Conservation (phyloP, 2,888 invertebrate genomes). For the Tiliacea aurago region DNA sequence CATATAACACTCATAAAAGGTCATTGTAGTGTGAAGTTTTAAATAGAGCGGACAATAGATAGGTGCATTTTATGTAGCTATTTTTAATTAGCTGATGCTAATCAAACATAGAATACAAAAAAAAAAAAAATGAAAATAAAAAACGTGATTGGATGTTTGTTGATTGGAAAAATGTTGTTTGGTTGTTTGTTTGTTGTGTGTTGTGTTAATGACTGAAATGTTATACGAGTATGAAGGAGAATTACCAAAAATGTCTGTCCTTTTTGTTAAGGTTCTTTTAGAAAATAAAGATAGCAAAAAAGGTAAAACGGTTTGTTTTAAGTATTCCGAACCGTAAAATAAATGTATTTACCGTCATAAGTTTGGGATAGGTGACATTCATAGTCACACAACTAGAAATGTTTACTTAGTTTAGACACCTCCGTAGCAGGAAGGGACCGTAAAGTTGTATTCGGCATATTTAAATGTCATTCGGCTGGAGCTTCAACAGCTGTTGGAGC, state of each 20-base stretch:
- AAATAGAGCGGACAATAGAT: slow-evolving; percentile 21
- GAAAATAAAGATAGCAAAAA: slow-evolving; percentile 8
- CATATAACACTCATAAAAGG: slow-evolving; percentile 24
- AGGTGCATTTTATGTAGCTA: neutral
- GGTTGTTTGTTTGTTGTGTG: no score
- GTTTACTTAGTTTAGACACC: slow-evolving; percentile 37
- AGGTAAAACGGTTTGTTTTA: slow-evolving; percentile 6
- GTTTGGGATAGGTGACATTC: slow-evolving; percentile 29
- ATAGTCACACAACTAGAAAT: slow-evolving; percentile 29
- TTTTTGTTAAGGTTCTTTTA: neutral
- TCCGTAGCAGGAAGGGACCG: slow-evolving; percentile 22
- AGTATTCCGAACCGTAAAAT: slow-evolving; percentile 12
- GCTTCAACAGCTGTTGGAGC: slow-evolving; percentile 29
- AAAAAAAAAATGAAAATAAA: no score
- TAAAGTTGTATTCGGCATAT: slow-evolving; percentile 27
- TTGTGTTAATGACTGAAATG: no score
- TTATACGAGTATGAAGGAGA: no score
- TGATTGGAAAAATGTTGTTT: no score
- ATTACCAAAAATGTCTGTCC: slow-evolving; percentile 12
- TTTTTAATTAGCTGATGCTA: slow-evolving; percentile 14
- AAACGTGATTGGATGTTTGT: no score
- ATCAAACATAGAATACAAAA: no score
- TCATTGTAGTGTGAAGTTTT: slow-evolving; percentile 13
- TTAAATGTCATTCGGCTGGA: slow-evolving; percentile 38
- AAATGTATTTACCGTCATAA: neutral